A percentile compares a stretch with the other conserved stretches of the same genome.
Conservation (phyloP, 1,140 invertebrate species). For the Drosophila serrata region DNA sequence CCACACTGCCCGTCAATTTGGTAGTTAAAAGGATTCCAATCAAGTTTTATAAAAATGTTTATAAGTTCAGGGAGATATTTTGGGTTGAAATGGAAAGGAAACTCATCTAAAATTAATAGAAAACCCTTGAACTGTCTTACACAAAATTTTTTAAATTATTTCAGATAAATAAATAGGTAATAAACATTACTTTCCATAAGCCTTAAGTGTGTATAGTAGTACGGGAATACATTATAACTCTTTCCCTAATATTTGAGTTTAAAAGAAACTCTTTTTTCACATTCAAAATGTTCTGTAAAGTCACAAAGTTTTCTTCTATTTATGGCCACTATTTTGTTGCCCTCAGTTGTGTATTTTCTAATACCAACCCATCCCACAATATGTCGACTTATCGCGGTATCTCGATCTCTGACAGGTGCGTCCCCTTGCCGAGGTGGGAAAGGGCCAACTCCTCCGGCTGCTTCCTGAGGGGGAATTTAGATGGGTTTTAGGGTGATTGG, state of each 20-base stretch:
- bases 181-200: no score
- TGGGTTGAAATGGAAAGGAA: not conserved
- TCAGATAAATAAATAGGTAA: not conserved
- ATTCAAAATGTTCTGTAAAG: no score
- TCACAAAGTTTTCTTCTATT: not conserved
- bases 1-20: slow-evolving; percentile 9
- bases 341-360: slow-evolving; percentile 19
- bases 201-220: not conserved
- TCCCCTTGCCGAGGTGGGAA: slow-evolving; percentile 22
- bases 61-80: not conserved
- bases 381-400: slow-evolving; percentile 60
- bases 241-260: no score
- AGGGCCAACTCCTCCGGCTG: not conserved
- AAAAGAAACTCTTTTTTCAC: no score
- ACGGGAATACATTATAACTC: not conserved
- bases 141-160: not conserved
- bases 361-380: slow-evolving; percentile 12
- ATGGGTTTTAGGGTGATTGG: slow-evolving; percentile 19
- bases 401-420: slow-evolving; percentile 67
- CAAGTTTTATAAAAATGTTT: not conserved
- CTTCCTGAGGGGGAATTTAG: not conserved
- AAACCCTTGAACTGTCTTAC: not conserved
- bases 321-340: slow-evolving; percentile 2
- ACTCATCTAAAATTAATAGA: not conserved
- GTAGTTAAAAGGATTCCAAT: not conserved